Percentiles rank a stretch among this genome's conserved stretches.
phyloP scores from a whole-genome alignment of 2,113 vertebrate species.

The Osmerus eperlanus region DNA sequence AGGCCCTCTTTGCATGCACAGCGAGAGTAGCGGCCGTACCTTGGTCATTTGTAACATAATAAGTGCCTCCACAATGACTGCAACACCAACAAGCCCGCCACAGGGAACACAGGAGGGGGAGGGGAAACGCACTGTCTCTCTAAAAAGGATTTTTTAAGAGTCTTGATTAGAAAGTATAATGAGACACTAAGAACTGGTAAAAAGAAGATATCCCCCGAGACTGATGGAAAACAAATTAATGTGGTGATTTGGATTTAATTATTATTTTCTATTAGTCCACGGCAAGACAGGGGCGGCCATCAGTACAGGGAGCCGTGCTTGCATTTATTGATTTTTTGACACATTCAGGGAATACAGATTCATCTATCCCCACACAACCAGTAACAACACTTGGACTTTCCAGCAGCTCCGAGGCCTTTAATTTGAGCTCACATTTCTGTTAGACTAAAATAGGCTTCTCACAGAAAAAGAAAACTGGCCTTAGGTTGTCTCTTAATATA shows the following conservation, averaged over 20 bases:
- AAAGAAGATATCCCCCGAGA: slow-evolving; percentile 80
- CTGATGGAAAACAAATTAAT: slow-evolving; percentile 90
- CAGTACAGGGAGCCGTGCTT: slow-evolving; percentile 85
- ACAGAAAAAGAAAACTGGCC: slow-evolving; percentile 86
- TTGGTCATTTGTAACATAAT: slow-evolving; percentile 99
- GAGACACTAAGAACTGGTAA: slow-evolving; percentile 81
- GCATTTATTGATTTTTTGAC: slow-evolving; percentile 94
- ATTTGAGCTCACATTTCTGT: slow-evolving; percentile 92
- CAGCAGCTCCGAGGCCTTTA: slow-evolving; percentile 90
- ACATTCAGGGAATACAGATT: slow-evolving; percentile 98
- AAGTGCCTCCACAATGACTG: slow-evolving; percentile 99
- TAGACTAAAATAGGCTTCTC: slow-evolving; percentile 84
- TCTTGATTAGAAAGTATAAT: slow-evolving; percentile 94
- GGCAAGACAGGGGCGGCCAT: slow-evolving; percentile 82
- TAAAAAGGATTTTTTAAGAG: slow-evolving; percentile 78
- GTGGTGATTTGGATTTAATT: slow-evolving; percentile 91
- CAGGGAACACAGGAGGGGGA: slow-evolving; percentile 76
- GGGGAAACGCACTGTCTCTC: slow-evolving; percentile 81
- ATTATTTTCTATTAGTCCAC: slow-evolving; percentile 86
- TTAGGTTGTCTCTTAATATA: slow-evolving; percentile 86
- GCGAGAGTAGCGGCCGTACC: slow-evolving; percentile 95
- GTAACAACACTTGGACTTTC: slow-evolving; percentile 89
- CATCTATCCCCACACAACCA: slow-evolving; percentile 83
- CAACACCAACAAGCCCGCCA: slow-evolving; percentile 86
- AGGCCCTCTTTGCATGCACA: slow-evolving; percentile 88